A percentile compares a stretch with the other conserved stretches of the same genome.
Conservation (phyloP, 92 coral and sea anemone genomes). For the Epizoanthus rinbou region DNA sequence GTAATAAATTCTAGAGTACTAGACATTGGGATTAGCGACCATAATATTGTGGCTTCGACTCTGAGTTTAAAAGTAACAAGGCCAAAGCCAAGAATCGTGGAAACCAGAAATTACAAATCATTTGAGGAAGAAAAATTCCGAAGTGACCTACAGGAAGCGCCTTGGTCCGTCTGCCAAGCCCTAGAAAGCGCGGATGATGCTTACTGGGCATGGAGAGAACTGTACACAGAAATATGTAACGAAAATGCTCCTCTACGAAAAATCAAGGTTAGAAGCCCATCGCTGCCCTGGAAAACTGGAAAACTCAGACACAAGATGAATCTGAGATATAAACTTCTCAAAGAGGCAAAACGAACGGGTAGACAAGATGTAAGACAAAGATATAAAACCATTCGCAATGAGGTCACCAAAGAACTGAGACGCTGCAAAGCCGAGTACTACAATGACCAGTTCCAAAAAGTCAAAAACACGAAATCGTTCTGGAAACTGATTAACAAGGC, state of each 20-base stretch:
- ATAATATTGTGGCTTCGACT: slow-evolving; percentile 53
- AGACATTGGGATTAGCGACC: slow-evolving; percentile 58
- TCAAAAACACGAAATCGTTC: slow-evolving; percentile 41
- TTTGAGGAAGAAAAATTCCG: slow-evolving; percentile 52
- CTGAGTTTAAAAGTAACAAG: slow-evolving; percentile 47
- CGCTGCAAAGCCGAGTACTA: slow-evolving; percentile 48
- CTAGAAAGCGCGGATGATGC: slow-evolving; percentile 52
- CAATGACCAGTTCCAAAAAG: slow-evolving; percentile 39
- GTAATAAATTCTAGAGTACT: slow-evolving; percentile 11
- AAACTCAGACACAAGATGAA: slow-evolving; percentile 66
- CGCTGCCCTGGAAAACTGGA: slow-evolving; percentile 61
- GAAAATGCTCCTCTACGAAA: slow-evolving; percentile 47
- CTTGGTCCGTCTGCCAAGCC: slow-evolving; percentile 54
- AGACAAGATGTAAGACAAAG: slow-evolving; percentile 26
- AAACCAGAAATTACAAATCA: slow-evolving; percentile 41
- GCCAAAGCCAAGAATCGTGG: slow-evolving; percentile 56
- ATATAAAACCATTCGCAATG: slow-evolving; percentile 51
- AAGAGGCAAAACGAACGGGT: slow-evolving; percentile 37
- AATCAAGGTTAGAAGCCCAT: slow-evolving; percentile 59
- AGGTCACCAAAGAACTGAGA: slow-evolving; percentile 55
- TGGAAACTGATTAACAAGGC: slow-evolving; percentile 58
- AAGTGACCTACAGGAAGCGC: slow-evolving; percentile 38
- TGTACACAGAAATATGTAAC: slow-evolving; percentile 50
- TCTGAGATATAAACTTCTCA: slow-evolving; percentile 49
- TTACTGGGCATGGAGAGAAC: slow-evolving; percentile 60